Conservation (phyloP, 2,888 invertebrate species). For the Anaspis maculata region DNA sequence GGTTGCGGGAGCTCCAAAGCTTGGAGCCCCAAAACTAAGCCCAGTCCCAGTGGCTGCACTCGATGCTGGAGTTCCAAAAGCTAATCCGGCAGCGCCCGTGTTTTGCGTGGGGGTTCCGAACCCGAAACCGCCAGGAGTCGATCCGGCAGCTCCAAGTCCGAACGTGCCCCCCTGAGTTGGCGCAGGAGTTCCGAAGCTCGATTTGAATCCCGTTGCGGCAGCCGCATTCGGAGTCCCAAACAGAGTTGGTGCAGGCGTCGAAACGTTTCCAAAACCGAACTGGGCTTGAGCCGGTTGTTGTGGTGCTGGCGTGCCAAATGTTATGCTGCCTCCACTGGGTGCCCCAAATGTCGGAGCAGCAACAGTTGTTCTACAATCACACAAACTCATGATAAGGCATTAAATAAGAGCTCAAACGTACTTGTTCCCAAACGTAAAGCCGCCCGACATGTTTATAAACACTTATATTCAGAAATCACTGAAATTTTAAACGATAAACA, state of each 20-base stretch:
- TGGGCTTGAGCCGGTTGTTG: conserved; percentile 10
- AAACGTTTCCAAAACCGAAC: conserved; percentile 8
- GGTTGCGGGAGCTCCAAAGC: background rate
- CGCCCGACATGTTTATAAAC: conserved; percentile 9
- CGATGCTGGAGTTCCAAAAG: conserved; percentile 5
- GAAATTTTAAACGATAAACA: too few relatives aligned
- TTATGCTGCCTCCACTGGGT: conserved; percentile 7
- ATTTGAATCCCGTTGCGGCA: conserved; percentile 1
- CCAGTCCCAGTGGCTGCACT: background rate
- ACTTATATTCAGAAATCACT: too few relatives aligned
- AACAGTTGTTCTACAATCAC: conserved; percentile 4
- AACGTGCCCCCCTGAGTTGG: conserved; percentile 1
- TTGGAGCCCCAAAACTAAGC: background rate
- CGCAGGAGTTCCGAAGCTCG: conserved; percentile 4
- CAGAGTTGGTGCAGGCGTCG: conserved; percentile 4
- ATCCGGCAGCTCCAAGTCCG: conserved; percentile 1
- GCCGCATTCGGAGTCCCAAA: conserved; percentile 8
- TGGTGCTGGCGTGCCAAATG: conserved; percentile 9
- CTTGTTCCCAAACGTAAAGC: conserved; percentile 12
- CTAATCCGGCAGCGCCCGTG: conserved; percentile 1
- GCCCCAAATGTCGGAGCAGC: conserved; percentile 10
- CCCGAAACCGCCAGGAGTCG: conserved; percentile 1
- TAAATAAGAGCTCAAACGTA: conserved; percentile 6
- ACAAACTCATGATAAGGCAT: too few relatives aligned
- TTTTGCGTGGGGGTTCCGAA: background rate